phyloP scores from a whole-genome alignment of 2,113 vertebrate species.

The Felis chaus region DNA sequence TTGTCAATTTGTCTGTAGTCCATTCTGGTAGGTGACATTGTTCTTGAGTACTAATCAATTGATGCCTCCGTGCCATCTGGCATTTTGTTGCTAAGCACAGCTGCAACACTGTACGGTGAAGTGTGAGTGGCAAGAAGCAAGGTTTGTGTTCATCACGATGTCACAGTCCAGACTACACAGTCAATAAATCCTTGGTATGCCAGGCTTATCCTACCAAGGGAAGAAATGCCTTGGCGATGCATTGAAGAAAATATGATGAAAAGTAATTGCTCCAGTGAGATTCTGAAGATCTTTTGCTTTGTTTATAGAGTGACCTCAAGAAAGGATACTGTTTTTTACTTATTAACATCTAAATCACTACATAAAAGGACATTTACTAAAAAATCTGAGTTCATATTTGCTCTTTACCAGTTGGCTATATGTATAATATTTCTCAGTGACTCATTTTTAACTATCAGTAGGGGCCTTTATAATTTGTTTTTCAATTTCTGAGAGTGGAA shows the following conservation, averaged over 20 bases:
- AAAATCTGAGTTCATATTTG: background rate
- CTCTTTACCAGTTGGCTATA: background rate
- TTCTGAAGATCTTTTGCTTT: background rate
- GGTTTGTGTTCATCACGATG: background rate
- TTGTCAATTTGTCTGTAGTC: conserved; percentile 47
- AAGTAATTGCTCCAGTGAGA: background rate
- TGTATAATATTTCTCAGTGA: background rate
- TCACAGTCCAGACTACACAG: background rate
- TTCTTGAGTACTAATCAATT: conserved; percentile 71
- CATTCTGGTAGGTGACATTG: conserved; percentile 52
- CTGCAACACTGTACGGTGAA: conserved; percentile 36
- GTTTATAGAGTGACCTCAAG: background rate
- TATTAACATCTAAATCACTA: background rate
- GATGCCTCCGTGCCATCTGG: conserved; percentile 62
- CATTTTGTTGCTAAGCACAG: conserved; percentile 50
- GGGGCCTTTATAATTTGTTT: background rate
- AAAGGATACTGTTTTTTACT: background rate
- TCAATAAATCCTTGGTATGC: conserved; percentile 18
- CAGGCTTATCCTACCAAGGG: background rate
- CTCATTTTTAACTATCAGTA: background rate
- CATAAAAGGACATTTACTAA: background rate
- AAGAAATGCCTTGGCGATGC: background rate
- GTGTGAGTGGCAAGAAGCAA: conserved; percentile 18
- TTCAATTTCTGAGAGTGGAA: background rate
- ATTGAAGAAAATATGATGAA: background rate